Evolutionary conservation across 2,888 invertebrate genomes (phyloP).

Genomic region (Acleris sparsana): DNA sequence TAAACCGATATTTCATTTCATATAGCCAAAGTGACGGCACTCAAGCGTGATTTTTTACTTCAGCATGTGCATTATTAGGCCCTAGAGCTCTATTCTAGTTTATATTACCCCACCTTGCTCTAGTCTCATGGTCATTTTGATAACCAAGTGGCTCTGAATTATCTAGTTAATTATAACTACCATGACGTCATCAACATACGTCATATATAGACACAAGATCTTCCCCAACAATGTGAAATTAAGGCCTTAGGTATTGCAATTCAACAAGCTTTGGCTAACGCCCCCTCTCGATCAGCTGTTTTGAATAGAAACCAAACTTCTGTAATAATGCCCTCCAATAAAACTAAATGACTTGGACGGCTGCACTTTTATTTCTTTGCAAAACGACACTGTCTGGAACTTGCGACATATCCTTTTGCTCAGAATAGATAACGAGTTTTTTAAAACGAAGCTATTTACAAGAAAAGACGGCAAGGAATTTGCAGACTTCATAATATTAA

Average conservation of each 20-base stretch:
- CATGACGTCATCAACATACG: too few species aligned
- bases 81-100: too few species aligned
- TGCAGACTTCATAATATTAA: neutral
- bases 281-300: conserved; percentile 42
- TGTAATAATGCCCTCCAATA: conserved; percentile 55
- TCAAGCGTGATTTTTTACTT: too few species aligned
- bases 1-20: too few species aligned
- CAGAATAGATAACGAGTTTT: conserved; percentile 18
- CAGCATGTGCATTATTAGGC: too few species aligned
- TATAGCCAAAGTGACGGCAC: too few species aligned
- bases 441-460: neutral
- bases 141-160: too few species aligned
- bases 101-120: too few species aligned
- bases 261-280: neutral
- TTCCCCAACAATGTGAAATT: too few species aligned
- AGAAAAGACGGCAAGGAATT: neutral
- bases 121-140: too few species aligned
- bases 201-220: too few species aligned
- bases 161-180: too few species aligned
- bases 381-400: conserved; percentile 12
- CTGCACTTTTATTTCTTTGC: conserved; percentile 46
- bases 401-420: conserved; percentile 10
- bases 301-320: conserved; percentile 44
- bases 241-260: neutral
- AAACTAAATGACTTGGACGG: conserved; percentile 54